A percentile compares a stretch with the other conserved stretches of the same genome.
Conservation (phyloP, 1,140 invertebrate species). For the Globodera rostochiensis region DNA sequence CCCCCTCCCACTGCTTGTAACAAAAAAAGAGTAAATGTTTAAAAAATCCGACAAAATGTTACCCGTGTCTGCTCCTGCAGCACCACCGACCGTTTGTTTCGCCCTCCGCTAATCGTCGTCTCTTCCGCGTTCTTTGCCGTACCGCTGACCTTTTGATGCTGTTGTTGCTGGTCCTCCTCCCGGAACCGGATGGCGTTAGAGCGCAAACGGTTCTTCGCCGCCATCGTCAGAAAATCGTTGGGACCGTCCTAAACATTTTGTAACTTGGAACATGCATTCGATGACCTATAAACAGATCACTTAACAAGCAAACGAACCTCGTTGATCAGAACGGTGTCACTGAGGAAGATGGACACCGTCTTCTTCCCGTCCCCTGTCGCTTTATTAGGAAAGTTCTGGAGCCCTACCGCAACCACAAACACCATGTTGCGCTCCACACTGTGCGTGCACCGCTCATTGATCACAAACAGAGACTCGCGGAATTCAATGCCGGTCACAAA, state of each 20-base stretch:
- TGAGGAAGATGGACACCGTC: conserved; percentile 89
- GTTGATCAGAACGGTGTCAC: conserved; percentile 92
- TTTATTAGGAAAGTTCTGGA: conserved; percentile 83
- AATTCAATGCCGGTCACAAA: conserved; percentile 98
- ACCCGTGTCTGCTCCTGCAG: conserved; percentile 90
- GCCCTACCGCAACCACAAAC: conserved; percentile 91
- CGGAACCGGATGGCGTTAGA: conserved; percentile 94
- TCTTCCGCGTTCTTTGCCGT: conserved; percentile 73
- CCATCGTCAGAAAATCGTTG: conserved; percentile 83
- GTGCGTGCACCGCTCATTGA: conserved; percentile 83
- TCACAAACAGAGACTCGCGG: conserved; percentile 86
- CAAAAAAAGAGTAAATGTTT: too few species aligned
- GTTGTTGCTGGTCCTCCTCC: conserved; percentile 73
- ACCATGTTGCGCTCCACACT: conserved; percentile 88
- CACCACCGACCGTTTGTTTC: conserved; percentile 88
- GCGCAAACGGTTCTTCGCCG: conserved; percentile 84
- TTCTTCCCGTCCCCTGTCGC: conserved; percentile 83
- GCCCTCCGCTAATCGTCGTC: conserved; percentile 73
- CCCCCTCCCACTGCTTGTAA: too few species aligned
- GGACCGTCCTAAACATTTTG: conserved; percentile 72
- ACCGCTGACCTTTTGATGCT: conserved; percentile 62
- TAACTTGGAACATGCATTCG: background rate
- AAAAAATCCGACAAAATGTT: conserved; percentile 39
- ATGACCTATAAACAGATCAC: background rate
- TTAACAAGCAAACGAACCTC: conserved; percentile 70